Percentiles rank a stretch among this genome's conserved stretches.
Evolutionary conservation across 2,113 vertebrate species (phyloP).

Genomic region (Stercorarius parasiticus): DNA sequence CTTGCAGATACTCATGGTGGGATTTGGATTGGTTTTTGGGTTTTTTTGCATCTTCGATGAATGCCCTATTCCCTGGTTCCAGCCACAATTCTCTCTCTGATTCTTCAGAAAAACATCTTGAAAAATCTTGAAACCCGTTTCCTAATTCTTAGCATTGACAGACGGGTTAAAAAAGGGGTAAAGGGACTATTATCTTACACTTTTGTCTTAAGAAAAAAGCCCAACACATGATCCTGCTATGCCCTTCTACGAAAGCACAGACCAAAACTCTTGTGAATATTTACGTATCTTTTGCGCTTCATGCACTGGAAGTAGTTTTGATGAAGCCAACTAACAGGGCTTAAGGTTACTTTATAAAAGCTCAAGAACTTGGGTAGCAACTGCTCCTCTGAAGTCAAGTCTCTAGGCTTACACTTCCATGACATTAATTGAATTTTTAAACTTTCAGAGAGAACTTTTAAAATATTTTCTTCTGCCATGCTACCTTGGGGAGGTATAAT

Average conservation of each 20-base stretch:
- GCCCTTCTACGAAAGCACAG: not conserved
- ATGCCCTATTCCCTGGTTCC: not conserved
- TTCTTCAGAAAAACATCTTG: not conserved
- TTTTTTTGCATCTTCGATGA: not conserved
- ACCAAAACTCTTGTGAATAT: not conserved
- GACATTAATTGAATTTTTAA: conserved; percentile 74
- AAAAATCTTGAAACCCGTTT: not conserved
- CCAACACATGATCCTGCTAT: not conserved
- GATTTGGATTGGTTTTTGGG: not conserved
- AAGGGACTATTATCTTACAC: not conserved
- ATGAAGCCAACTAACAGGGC: not conserved
- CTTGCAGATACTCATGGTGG: not conserved
- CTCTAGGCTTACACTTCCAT: conserved; percentile 56
- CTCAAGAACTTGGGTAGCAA: not conserved
- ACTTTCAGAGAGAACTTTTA: conserved; percentile 68
- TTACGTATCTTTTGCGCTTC: not conserved
- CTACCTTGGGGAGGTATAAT: conserved; percentile 73
- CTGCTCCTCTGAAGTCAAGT: not conserved
- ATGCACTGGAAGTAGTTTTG: not conserved
- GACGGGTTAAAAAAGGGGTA: not conserved
- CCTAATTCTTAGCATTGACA: not conserved
- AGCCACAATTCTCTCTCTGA: not conserved
- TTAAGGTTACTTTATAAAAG: not conserved
- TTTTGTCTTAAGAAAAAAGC: not conserved
- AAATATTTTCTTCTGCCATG: conserved; percentile 72